phyloP scores from a whole-genome alignment of 2,888 invertebrate genomes.

The Halictus quadricinctus region DNA sequence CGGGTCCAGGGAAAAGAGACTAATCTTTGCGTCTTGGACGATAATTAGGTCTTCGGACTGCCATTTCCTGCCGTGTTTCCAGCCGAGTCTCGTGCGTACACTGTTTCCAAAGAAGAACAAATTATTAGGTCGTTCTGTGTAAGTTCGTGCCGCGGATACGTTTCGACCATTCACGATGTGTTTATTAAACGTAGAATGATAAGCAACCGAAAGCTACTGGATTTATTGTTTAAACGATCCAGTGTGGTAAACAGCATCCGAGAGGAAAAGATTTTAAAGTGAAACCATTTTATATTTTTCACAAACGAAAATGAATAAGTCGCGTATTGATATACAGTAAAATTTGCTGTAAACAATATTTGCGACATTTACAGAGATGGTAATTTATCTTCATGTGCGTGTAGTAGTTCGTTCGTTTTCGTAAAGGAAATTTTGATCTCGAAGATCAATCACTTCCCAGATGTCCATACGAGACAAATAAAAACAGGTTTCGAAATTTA shows the following conservation, averaged over 20 bases:
- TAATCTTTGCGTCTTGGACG: conserved; percentile 71
- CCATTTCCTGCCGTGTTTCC: conserved; percentile 22
- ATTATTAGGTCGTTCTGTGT: not conserved
- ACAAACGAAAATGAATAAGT: too few relatives aligned
- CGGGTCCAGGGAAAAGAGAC: conserved; percentile 63
- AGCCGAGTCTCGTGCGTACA: not conserved
- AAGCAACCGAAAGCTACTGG: not conserved
- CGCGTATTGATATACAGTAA: too few relatives aligned
- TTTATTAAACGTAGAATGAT: not conserved
- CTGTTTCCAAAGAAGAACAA: not conserved
- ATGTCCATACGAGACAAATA: too few relatives aligned
- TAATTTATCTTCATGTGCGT: not conserved
- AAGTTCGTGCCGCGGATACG: not conserved
- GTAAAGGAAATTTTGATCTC: not conserved
- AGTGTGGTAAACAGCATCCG: not conserved
- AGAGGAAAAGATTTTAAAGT: not conserved
- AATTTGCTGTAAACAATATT: not conserved
- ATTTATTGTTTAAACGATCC: not conserved
- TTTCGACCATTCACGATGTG: not conserved
- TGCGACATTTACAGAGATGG: not conserved
- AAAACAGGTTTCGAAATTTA: too few relatives aligned
- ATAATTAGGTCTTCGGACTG: conserved; percentile 47
- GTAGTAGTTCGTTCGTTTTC: not conserved
- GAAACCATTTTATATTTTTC: not conserved
- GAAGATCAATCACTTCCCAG: not conserved